phyloP scores from a whole-genome alignment of 2,113 vertebrate species.

The Paraplagusia blochii region DNA sequence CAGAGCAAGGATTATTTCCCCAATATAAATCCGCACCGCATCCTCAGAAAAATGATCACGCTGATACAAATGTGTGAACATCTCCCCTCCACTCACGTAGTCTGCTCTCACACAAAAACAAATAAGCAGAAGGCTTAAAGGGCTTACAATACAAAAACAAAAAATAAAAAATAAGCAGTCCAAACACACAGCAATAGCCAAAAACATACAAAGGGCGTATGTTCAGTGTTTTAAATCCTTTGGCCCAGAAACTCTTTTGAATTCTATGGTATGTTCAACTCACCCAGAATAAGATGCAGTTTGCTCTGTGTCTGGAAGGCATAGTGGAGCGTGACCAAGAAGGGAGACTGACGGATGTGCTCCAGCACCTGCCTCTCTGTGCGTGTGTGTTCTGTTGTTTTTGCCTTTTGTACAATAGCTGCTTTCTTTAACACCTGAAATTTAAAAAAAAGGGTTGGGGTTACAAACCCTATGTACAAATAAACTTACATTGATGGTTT shows the following conservation, averaged over 20 bases:
- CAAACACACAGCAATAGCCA: constrained; percentile 8
- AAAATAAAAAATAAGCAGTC: background rate
- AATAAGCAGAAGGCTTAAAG: constrained; percentile 35
- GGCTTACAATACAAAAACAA: constrained; percentile 10
- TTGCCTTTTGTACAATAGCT: constrained; percentile 87
- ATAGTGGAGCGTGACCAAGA: constrained; percentile 91
- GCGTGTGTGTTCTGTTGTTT: constrained; percentile 88
- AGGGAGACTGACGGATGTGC: constrained; percentile 88
- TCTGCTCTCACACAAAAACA: constrained; percentile 71
- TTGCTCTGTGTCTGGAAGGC: constrained; percentile 92
- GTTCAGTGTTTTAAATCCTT: constrained; percentile 16
- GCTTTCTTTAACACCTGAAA: constrained; percentile 87
- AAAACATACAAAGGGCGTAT: constrained; percentile 19
- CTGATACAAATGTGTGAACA: constrained; percentile 92
- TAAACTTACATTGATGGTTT: too few species aligned
- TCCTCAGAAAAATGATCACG: constrained; percentile 88
- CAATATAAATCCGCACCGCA: constrained; percentile 86
- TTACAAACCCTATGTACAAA: too few species aligned
- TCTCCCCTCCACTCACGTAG: constrained; percentile 90
- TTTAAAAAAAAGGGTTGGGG: background rate
- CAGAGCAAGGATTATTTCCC: constrained; percentile 87
- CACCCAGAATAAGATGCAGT: constrained; percentile 90
- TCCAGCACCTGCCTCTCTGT: constrained; percentile 89
- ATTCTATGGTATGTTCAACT: constrained; percentile 25
- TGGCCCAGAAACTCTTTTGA: background rate